These are phyloP conservation scores for Pterocles orientalis DNA, from an alignment of 2,113 vertebrate genomes.

Conservation along the genomic window DNA sequence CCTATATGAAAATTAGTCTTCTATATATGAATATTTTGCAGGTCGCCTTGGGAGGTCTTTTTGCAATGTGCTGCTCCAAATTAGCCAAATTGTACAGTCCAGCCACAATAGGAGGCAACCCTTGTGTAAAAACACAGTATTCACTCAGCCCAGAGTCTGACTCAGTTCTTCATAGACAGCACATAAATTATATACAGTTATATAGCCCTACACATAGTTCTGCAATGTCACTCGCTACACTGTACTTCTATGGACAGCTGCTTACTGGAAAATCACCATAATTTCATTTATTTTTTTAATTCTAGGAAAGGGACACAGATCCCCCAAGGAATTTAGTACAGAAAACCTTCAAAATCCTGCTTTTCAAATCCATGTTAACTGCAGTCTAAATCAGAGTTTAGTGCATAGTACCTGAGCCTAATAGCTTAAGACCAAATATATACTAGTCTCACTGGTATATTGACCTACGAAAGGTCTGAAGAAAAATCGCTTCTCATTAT, in stretches of 20 bases:
- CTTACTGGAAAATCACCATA: background rate
- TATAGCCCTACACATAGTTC: background rate
- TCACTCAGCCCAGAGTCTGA: background rate
- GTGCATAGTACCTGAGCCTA: background rate
- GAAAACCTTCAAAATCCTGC: background rate
- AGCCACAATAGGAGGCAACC: background rate
- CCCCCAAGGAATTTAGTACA: background rate
- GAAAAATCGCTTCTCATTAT: background rate
- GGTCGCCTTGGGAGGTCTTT: background rate
- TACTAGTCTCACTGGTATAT: background rate
- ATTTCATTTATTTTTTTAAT: background rate
- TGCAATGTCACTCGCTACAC: background rate
- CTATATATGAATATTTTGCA: background rate
- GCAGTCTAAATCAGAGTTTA: background rate
- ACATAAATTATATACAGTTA: background rate
- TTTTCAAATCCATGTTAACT: background rate
- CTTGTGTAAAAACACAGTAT: background rate
- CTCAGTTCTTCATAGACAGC: background rate
- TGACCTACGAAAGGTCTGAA: background rate
- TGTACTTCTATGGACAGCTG: background rate
- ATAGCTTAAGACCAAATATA: background rate
- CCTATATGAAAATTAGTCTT: background rate
- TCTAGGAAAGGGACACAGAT: background rate
- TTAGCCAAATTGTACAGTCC: background rate
- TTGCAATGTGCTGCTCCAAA: background rate